Percentiles rank a stretch among this genome's conserved stretches.
phyloP scores from a whole-genome alignment of 2,888 invertebrate genomes.

The Leptopilina drosophilae region DNA sequence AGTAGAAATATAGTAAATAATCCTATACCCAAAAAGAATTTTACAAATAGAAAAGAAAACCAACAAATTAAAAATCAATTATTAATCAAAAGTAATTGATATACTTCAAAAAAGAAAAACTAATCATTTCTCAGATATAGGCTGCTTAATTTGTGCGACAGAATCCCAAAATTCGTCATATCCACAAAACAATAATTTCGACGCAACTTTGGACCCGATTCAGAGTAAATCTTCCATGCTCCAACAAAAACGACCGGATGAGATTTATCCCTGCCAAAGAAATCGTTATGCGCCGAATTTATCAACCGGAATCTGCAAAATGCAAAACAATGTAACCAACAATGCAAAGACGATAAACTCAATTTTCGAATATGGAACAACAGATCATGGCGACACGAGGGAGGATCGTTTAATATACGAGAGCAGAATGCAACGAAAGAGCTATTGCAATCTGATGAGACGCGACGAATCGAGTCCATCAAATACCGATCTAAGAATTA shows the following conservation, averaged over 20 bases:
- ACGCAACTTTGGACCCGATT: constrained; percentile 43
- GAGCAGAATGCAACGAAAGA: constrained; percentile 54
- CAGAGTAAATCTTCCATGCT: constrained; percentile 47
- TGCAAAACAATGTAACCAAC: constrained; percentile 5
- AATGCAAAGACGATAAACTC: constrained; percentile 42
- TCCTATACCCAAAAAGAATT: no score
- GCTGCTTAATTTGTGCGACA: constrained; percentile 60
- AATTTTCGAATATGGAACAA: constrained; percentile 40
- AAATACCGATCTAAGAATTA: constrained; percentile 61
- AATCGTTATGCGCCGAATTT: constrained; percentile 47
- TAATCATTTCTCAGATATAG: constrained; percentile 56
- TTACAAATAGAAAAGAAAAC: no score
- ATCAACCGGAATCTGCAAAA: constrained; percentile 37
- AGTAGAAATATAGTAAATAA: no score
- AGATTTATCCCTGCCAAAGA: constrained; percentile 50
- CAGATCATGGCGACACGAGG: constrained; percentile 19
- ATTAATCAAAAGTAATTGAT: no score
- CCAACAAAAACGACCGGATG: constrained; percentile 44
- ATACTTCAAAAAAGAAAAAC: background rate
- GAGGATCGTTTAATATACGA: constrained; percentile 17
- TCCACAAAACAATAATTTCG: constrained; percentile 57
- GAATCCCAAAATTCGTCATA: constrained; percentile 60
- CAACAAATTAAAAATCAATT: no score
- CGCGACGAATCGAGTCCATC: constrained; percentile 55
- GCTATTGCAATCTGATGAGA: constrained; percentile 59